A percentile compares a stretch with the other conserved stretches of the same genome.
Evolutionary conservation across 2,113 vertebrate species (phyloP).

Genomic region (Eira barbara): DNA sequence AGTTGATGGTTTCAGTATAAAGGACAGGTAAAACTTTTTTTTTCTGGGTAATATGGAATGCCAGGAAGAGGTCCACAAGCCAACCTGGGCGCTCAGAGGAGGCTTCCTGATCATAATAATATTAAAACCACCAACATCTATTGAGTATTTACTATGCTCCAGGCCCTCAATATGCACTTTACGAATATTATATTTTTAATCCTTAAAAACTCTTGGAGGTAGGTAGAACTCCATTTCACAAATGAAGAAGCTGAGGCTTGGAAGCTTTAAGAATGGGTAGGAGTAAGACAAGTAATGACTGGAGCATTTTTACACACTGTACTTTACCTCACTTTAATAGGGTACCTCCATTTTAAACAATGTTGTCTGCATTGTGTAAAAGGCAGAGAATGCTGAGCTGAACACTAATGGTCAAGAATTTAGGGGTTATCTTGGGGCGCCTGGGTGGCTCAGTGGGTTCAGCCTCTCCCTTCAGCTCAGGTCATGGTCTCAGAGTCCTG

Average conservation of each 20-base stretch:
- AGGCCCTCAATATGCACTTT: background rate
- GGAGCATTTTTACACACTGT: background rate
- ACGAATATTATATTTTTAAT: background rate
- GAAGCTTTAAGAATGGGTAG: background rate
- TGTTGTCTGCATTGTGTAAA: constrained; percentile 13
- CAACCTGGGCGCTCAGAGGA: background rate
- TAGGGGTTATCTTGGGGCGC: background rate
- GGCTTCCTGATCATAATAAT: background rate
- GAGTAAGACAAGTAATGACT: background rate
- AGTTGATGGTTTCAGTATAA: background rate
- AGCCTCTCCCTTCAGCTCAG: too few relatives aligned
- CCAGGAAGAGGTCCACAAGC: background rate
- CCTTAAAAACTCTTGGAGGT: background rate
- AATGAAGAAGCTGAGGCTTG: background rate
- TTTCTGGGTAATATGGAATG: background rate
- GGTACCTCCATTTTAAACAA: background rate
- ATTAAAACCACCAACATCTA: background rate
- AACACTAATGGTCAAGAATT: background rate
- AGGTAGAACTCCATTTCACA: background rate
- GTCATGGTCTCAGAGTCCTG: too few relatives aligned
- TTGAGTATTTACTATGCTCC: background rate
- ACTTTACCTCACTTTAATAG: background rate
- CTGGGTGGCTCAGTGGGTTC: too few relatives aligned
- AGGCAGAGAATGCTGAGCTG: background rate
- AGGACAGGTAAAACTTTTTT: background rate